A percentile compares a stretch with the other conserved stretches of the same genome.
Evolutionary conservation across 92 coral and sea anemone genomes (phyloP).

Genomic region (Porites cylindrica): DNA sequence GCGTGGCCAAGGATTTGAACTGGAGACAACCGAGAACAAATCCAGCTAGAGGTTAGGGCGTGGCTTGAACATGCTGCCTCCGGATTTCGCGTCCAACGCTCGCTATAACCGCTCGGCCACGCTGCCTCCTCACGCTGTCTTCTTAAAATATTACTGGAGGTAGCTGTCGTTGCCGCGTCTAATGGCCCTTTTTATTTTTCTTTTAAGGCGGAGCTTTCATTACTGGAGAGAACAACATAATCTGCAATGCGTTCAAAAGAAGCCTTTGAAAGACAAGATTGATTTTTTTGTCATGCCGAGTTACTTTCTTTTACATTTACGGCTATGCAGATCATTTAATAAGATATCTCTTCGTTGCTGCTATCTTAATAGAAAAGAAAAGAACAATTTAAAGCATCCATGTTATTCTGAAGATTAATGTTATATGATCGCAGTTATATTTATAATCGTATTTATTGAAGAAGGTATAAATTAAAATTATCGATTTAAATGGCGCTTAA

Average conservation of each 20-base stretch:
- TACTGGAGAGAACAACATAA: constrained; percentile 22
- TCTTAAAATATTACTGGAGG: not conserved
- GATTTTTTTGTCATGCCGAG: not conserved
- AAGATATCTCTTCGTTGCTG: not conserved
- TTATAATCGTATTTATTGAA: too few species aligned
- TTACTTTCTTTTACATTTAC: not conserved
- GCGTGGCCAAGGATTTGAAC: too few species aligned
- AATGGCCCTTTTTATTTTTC: not conserved
- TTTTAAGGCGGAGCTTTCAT: constrained; percentile 30
- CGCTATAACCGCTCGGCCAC: too few species aligned
- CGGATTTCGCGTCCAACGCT: too few species aligned
- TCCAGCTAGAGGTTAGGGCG: too few species aligned
- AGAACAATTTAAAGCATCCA: not conserved
- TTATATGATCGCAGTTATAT: too few species aligned
- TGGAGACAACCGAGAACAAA: too few species aligned
- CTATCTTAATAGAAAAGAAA: not conserved
- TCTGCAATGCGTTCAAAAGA: not conserved
- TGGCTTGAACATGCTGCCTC: too few species aligned
- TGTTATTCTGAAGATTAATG: not conserved
- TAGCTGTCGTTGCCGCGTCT: not conserved
- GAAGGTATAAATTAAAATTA: too few species aligned
- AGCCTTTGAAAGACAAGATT: not conserved
- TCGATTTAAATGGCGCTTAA: too few species aligned
- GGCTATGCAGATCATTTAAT: not conserved
- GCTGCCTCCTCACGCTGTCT: too few species aligned